Base-by-base conservation (phyloP, 2,113 vertebrate species). In the Malurus melanocephalus region DNA sequence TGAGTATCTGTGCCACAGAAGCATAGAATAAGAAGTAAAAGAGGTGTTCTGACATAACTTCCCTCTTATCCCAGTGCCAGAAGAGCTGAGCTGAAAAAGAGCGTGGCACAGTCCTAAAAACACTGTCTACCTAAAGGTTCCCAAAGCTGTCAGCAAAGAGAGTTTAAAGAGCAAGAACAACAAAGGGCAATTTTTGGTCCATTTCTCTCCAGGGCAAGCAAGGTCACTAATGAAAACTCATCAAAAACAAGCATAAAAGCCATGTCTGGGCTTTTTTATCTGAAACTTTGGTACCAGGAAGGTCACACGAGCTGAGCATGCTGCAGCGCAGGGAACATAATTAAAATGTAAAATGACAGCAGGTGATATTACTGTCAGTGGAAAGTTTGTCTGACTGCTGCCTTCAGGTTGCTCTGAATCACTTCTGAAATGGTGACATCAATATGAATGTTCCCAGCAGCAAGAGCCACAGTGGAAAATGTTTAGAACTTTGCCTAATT, bases 391-490 rank as follows among this genome's bases (percentile, higher is more conserved):
- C 27, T 1, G 12, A 35, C 65, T 88, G 62, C 62, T 91, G 73
- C 82, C 66, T 86, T 52, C 48, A 62, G 62, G 62, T 85, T 88
- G 64, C 48, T 85, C 85, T 87, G 73, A 78, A 78, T 83, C 61
- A 43, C 69, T 89, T 91, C 80, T 86, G 85, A 86, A 92, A 78
- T n/a, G 23, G 62, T 91, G 77, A 78, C 85, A 86, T 91, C 90
- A 35, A 24, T 65, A 72, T 33, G 49, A 89, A 46, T 69, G 53
- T 32, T 93, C 73, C 73, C 85, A 93, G 88, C 46, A 88, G 71
- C 76, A 74, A 92, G 19, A 84, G 28, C 32, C 76, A 38, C 61
- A 18, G 33, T 68, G 73, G 77, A 91, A 89, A 88, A 75, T 45
- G 15, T 77, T 85, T 75, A 42, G 78, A 32, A 61, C 77, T 89